Base-by-base conservation (phyloP, 2,888 invertebrate genomes). In the Pachliopta kotzebuea region DNA sequence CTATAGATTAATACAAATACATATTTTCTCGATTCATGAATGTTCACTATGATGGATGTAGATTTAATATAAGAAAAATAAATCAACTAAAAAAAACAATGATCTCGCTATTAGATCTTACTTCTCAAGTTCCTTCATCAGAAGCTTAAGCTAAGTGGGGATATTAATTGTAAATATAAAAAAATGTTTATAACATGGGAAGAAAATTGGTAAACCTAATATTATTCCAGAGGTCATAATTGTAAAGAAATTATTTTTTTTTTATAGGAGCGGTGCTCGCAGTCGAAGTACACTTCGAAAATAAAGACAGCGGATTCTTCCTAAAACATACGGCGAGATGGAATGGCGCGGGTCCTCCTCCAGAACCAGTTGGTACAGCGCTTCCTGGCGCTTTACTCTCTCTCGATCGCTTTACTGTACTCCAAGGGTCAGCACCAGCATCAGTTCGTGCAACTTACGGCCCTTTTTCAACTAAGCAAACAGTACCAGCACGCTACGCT, bases 401-500 rank as follows among this genome's bases (percentile, higher is more conserved):
- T 61, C 93, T 96, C 69, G 97, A 98, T 88, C 95, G 96, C 69
- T 98, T 98, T 84, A 97, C 98, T 65, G 96, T 98, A 49, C 95
- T 98, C 75, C 97, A 98, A 84, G 97, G 97, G 50, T 96, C 97
- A 56, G 96, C 97, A 72, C 97, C 98, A 26, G 97, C 97, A 42
- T 97, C 97, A 26, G 96, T 98, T 53, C 93, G 98, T 67, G 98
- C 98, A 58, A 96, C 96, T 52, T 98, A 98, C 81, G 98, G 98
- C 6, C 98, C 98, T 9, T 98, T 98, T 88, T 97, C 97, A 73
- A 98, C 98, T 62, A 98, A 98, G 80, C 98, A 98, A 88, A 98
- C 98, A 0, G 97, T 98, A 50, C 97, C 98, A 50, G 97, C 97
- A 2, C 93, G 96, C 57, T 97, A 96, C 80, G 95, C 97, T 67